Conservation (phyloP, 2,888 invertebrate species). For the Drosophila prostipennis region DNA sequence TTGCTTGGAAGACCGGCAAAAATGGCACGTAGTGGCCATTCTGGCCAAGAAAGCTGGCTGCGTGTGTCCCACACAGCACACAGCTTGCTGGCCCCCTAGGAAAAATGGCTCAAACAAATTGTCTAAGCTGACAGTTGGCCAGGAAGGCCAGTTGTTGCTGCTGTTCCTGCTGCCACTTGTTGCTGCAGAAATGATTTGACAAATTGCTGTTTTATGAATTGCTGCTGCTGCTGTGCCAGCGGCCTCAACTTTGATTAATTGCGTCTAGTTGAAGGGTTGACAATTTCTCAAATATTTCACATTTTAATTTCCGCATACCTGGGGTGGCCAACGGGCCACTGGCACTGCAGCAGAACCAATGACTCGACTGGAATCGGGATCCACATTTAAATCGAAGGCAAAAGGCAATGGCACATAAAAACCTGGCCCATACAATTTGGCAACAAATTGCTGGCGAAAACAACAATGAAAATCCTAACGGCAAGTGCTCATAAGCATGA, state of each 20-base stretch:
- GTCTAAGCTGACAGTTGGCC: conserved; percentile 78
- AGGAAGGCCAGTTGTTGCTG: conserved; percentile 50
- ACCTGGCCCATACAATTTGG: conserved; percentile 39
- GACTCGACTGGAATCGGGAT: conserved; percentile 16
- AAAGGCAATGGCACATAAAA: neutral
- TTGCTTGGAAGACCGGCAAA: conserved; percentile 32
- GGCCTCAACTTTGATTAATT: conserved; percentile 64
- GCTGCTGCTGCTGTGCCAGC: conserved; percentile 32
- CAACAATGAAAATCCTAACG: conserved; percentile 68
- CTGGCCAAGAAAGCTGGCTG: conserved; percentile 40
- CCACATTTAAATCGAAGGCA: conserved; percentile 28
- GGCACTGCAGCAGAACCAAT: neutral
- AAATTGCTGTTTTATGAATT: conserved; percentile 78
- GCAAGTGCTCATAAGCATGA: conserved; percentile 56
- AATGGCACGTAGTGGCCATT: conserved; percentile 31
- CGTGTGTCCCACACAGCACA: conserved; percentile 49
- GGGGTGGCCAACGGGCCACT: conserved; percentile 3
- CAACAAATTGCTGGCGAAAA: conserved; percentile 41
- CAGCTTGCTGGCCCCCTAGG: conserved; percentile 14
- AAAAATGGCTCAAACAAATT: conserved; percentile 79
- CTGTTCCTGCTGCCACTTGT: conserved; percentile 57
- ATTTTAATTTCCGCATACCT: conserved; percentile 54
- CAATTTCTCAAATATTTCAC: conserved; percentile 61
- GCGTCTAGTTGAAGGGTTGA: conserved; percentile 69
- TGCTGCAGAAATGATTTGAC: conserved; percentile 75